Percentiles rank a stretch among this genome's conserved stretches.
Evolutionary conservation across 2,797 vertebrate species (phyloP).

Genomic region (Sciurus vulgaris): DNA sequence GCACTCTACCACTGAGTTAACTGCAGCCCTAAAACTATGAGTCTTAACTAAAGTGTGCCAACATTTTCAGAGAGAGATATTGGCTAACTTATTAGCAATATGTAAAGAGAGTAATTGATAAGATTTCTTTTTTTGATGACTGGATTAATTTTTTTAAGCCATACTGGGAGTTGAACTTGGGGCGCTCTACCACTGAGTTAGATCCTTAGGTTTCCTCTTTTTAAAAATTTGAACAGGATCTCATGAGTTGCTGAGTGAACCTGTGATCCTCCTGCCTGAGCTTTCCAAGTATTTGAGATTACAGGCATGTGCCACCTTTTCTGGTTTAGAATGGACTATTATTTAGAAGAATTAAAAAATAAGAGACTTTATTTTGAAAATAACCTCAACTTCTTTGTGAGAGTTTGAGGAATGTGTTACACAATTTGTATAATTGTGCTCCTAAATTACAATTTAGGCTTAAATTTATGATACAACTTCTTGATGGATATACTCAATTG

Average conservation of each 20-base stretch:
- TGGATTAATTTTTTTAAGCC: no score
- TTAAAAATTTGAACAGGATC: no score
- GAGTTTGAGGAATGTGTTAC: constrained; percentile 39
- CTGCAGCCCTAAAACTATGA: not conserved
- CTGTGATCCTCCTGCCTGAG: no score
- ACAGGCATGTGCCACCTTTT: no score
- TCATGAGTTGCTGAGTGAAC: no score
- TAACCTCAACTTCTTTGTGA: constrained; percentile 45
- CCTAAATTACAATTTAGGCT: constrained; percentile 31
- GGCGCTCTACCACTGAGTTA: no score
- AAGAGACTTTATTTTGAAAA: constrained; percentile 17
- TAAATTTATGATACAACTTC: constrained; percentile 5
- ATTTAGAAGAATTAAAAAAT: constrained; percentile 36
- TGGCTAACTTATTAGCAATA: not conserved
- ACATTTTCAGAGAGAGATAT: not conserved
- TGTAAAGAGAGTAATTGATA: not conserved
- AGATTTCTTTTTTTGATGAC: not conserved
- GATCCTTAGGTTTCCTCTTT: no score
- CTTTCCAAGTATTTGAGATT: no score
- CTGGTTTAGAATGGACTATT: not conserved
- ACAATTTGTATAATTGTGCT: not conserved
- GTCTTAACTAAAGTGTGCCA: not conserved
- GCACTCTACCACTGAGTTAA: no score
- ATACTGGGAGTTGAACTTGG: no score
- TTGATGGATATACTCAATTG: not conserved